Evolutionary conservation across 1,140 invertebrate genomes (phyloP).

Genomic region (Heliothis virescens): DNA sequence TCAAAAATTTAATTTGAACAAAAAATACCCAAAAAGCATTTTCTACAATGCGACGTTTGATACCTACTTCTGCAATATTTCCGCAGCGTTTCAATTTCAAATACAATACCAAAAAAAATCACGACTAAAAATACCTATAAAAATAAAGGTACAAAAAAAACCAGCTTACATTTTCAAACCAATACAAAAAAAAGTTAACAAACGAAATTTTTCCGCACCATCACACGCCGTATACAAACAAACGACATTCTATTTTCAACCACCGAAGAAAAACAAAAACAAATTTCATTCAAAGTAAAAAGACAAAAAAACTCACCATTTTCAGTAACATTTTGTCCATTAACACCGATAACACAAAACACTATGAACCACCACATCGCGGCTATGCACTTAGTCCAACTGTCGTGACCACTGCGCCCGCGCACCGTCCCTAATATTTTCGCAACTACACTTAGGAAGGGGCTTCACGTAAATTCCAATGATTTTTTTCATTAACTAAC

Average conservation of each 20-base stretch:
- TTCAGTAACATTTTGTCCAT: slow-evolving; percentile 47
- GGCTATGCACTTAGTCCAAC: slow-evolving; percentile 24
- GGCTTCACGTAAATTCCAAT: neutral
- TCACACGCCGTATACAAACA: too few relatives aligned
- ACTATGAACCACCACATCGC: slow-evolving; percentile 53
- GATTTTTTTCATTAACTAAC: neutral
- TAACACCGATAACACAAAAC: slow-evolving; percentile 44
- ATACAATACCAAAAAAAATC: too few relatives aligned
- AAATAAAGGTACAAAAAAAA: too few relatives aligned
- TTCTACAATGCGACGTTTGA: too few relatives aligned
- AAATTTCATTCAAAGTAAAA: neutral
- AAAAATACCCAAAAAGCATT: too few relatives aligned
- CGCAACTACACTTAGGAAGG: neutral
- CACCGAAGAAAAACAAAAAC: neutral
- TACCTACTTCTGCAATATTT: too few relatives aligned
- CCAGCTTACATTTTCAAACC: too few relatives aligned
- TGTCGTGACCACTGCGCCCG: slow-evolving; percentile 15
- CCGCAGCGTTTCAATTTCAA: too few relatives aligned
- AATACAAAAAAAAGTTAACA: too few relatives aligned
- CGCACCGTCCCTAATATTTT: slow-evolving; percentile 2
- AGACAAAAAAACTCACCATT: slow-evolving; percentile 22
- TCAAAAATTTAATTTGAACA: too few relatives aligned
- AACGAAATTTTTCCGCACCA: too few relatives aligned
- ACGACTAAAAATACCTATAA: too few relatives aligned
- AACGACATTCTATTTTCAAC: neutral